phyloP scores from a whole-genome alignment of 2,888 invertebrate genomes.

The Tolmerus cingulatus region DNA sequence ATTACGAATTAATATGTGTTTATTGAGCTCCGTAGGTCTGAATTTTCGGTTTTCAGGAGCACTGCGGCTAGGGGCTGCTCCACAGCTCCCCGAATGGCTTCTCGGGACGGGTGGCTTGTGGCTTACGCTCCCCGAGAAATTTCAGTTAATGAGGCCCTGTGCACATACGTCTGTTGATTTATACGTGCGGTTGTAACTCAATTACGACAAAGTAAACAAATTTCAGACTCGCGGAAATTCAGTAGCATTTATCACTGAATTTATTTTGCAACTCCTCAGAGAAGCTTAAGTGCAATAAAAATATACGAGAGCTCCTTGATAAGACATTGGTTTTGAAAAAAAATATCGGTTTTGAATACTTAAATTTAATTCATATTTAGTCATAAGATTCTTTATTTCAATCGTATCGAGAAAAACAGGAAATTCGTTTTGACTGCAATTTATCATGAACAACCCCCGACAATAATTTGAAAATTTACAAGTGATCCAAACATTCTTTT shows the following conservation, averaged over 20 bases:
- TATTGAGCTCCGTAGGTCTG: background rate
- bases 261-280: background rate
- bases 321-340: too few relatives aligned
- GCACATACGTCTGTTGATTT: background rate
- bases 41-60: conserved; percentile 3
- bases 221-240: background rate
- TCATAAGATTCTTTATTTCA: too few relatives aligned
- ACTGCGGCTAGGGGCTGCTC: background rate
- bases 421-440: too few relatives aligned
- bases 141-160: background rate
- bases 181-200: background rate
- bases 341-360: too few relatives aligned
- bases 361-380: too few relatives aligned
- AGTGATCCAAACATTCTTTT: too few relatives aligned
- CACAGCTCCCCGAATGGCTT: background rate
- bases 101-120: background rate
- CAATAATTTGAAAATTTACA: too few relatives aligned
- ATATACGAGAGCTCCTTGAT: background rate
- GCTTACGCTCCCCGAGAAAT: background rate
- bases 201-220: background rate
- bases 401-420: too few relatives aligned
- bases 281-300: background rate
- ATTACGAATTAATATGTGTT: conserved; percentile 25
- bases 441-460: too few relatives aligned
- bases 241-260: background rate